These are phyloP conservation scores for Dynastes tityus DNA, from an alignment of 2,888 invertebrate species.

Conservation along the genomic window DNA sequence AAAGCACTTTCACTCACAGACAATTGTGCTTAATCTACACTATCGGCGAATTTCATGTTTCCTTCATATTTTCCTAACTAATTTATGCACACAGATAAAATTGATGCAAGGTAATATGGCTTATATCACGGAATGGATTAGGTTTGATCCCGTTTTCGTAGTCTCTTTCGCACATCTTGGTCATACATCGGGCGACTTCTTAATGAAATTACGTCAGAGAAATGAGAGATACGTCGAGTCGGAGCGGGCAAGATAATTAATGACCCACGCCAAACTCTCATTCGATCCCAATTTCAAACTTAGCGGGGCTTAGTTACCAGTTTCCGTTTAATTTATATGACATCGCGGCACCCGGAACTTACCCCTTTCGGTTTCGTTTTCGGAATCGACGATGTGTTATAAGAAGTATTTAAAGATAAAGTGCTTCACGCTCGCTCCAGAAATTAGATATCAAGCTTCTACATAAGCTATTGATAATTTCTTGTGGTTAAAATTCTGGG, in stretches of 20 bases:
- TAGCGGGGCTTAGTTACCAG: constrained; percentile 42
- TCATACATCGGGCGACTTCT: constrained; percentile 30
- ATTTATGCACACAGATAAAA: no score
- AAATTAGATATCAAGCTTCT: background rate
- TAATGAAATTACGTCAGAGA: constrained; percentile 49
- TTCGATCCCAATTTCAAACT: constrained; percentile 47
- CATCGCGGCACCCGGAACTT: constrained; percentile 11
- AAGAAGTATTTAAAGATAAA: constrained; percentile 14
- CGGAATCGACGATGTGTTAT: constrained; percentile 23
- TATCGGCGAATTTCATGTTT: no score
- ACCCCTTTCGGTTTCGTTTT: constrained; percentile 31
- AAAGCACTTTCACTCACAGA: no score
- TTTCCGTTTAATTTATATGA: constrained; percentile 48
- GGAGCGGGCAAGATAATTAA: constrained; percentile 46
- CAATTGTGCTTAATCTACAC: no score
- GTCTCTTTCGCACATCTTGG: constrained; percentile 23
- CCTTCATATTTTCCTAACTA: no score
- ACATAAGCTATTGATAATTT: no score
- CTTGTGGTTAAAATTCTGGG: no score
- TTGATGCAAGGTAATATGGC: background rate
- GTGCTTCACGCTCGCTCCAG: background rate
- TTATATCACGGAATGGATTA: constrained; percentile 12
- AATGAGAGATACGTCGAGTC: constrained; percentile 38
- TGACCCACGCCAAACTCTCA: constrained; percentile 44
- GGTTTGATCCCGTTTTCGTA: background rate